These are phyloP conservation scores for Coenonympha arcania DNA, from an alignment of 2,888 invertebrate species.

Conservation along the genomic window DNA sequence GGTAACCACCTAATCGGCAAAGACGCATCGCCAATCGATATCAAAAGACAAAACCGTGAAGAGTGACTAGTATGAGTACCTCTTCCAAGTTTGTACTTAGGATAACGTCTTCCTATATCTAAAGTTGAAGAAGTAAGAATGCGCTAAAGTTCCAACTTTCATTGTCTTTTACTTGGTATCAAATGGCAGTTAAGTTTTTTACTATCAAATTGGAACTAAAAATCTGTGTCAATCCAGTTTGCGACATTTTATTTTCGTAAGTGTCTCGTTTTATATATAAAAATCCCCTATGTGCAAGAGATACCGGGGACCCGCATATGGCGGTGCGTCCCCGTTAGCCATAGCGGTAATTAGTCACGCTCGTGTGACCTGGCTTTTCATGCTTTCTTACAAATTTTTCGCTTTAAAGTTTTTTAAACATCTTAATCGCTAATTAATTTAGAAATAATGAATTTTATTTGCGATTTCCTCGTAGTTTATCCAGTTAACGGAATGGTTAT, in stretches of 20 bases:
- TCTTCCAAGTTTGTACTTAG: too few species aligned
- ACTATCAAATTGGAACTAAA: too few species aligned
- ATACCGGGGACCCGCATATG: constrained; percentile 20
- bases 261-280: background rate
- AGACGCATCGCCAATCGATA: too few species aligned
- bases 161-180: too few species aligned
- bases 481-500: too few species aligned
- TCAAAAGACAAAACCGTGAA: too few species aligned
- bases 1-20: too few species aligned
- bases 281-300: constrained; percentile 5
- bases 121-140: too few species aligned
- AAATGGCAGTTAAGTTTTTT: too few species aligned
- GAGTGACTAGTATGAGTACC: too few species aligned
- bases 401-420: constrained; percentile 11
- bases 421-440: constrained; percentile 3
- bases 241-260: constrained; percentile 1
- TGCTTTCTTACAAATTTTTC: constrained; percentile 13
- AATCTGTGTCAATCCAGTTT: background rate
- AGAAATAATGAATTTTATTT: background rate
- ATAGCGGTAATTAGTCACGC: constrained; percentile 35
- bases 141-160: too few species aligned
- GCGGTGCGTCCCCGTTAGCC: constrained; percentile 29
- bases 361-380: constrained; percentile 26
- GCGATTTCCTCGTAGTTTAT: background rate
- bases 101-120: too few species aligned